These are phyloP conservation scores for Julus scandinavius DNA, from an alignment of 2,888 invertebrate species.

Conservation along the genomic window DNA sequence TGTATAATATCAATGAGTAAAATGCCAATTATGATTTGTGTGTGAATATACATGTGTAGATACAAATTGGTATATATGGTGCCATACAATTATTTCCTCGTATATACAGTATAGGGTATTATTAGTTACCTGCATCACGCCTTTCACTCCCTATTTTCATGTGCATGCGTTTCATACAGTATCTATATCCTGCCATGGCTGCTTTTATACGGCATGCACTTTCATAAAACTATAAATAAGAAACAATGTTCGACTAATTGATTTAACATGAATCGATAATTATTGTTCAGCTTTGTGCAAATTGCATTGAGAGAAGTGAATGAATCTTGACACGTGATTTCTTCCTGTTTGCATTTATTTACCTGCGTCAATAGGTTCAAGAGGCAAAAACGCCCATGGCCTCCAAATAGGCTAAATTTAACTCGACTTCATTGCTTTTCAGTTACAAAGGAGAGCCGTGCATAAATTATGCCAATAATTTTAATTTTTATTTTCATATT, in stretches of 20 bases:
- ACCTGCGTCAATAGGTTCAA: not conserved
- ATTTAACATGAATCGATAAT: constrained; percentile 17
- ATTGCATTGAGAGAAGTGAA: not conserved
- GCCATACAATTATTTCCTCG: too few species aligned
- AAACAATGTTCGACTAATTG: not conserved
- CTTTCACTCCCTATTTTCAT: not conserved
- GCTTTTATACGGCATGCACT: not conserved
- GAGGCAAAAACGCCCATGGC: not conserved
- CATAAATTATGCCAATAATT: constrained; percentile 16
- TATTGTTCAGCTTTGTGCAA: not conserved
- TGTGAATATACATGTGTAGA: too few species aligned
- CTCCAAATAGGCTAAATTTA: not conserved
- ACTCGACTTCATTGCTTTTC: not conserved
- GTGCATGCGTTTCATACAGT: not conserved
- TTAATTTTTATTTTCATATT: constrained; percentile 17
- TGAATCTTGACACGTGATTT: not conserved
- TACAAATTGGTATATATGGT: too few species aligned
- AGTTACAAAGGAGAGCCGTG: not conserved
- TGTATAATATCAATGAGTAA: too few species aligned
- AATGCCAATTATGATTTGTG: too few species aligned
- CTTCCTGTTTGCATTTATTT: not conserved
- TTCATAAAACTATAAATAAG: not conserved
- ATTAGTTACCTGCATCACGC: not conserved
- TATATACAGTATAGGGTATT: too few species aligned
- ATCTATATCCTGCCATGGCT: not conserved